Percentiles rank a stretch among this genome's conserved stretches.
These are phyloP conservation scores for Papilio machaon DNA, from an alignment of 1,140 invertebrate species.

Conservation along the genomic window DNA sequence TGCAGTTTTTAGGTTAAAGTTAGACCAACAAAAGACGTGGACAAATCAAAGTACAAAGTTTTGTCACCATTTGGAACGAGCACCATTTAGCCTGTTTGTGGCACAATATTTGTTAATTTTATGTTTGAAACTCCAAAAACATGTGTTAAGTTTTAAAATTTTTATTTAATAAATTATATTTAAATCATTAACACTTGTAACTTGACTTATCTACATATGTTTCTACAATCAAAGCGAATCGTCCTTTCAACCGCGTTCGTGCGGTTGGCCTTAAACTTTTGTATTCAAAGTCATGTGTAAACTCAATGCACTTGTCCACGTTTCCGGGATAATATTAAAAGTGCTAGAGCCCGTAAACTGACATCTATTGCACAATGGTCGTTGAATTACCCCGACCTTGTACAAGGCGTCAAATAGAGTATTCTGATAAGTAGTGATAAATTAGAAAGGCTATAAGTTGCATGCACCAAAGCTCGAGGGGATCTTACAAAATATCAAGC, in stretches of 20 bases:
- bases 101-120: too few relatives aligned
- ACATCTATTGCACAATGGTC: background rate
- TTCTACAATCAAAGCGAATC: background rate
- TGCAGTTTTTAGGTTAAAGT: background rate
- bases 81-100: too few relatives aligned
- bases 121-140: background rate
- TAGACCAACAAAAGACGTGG: too few relatives aligned
- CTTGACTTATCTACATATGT: background rate
- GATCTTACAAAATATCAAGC: background rate
- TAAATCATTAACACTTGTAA: background rate
- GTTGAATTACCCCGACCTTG: background rate
- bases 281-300: conserved; percentile 11
- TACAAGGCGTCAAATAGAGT: background rate
- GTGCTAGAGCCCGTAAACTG: background rate
- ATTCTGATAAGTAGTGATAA: background rate
- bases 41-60: too few relatives aligned
- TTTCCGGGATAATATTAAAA: background rate
- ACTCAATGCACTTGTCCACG: background rate
- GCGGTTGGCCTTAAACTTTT: conserved; percentile 21
- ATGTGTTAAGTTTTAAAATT: background rate
- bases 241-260: background rate
- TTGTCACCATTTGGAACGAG: too few relatives aligned
- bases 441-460: background rate
- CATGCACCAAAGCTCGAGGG: background rate
- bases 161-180: background rate